Conservation (phyloP, 2,113 vertebrate genomes). For the Eublepharis macularius region DNA sequence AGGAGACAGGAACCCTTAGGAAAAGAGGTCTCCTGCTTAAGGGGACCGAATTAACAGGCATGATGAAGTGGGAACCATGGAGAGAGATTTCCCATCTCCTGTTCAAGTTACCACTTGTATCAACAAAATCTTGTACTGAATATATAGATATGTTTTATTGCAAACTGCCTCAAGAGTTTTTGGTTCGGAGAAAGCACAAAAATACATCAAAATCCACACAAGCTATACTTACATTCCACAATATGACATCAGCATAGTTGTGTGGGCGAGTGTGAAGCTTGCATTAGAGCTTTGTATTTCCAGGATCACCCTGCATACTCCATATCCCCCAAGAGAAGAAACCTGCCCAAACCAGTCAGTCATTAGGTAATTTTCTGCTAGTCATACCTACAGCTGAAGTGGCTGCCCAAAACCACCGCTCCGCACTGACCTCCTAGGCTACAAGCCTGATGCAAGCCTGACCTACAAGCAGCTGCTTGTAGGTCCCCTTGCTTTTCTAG, state of each 20-base stretch:
- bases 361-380: background rate
- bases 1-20: too few species aligned
- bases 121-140: too few species aligned
- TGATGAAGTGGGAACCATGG: too few species aligned
- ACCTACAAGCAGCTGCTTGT: background rate
- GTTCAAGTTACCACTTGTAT: too few species aligned
- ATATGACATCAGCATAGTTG: background rate
- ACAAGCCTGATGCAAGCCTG: background rate
- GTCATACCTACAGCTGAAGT: background rate
- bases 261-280: too few species aligned
- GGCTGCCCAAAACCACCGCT: background rate
- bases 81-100: too few species aligned
- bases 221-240: background rate
- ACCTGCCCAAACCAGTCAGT: background rate
- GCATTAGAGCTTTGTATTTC: background rate
- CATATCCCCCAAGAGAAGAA: background rate
- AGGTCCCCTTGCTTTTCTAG: background rate
- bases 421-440: background rate
- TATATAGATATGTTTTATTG: too few species aligned
- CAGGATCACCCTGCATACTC: background rate
- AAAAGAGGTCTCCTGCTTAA: too few species aligned
- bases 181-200: too few species aligned
- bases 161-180: too few species aligned
- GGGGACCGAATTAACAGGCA: too few species aligned
- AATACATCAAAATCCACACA: too few species aligned